Evolutionary conservation across 2,797 vertebrate genomes (phyloP).

Genomic region (Sebastes nivosus): DNA sequence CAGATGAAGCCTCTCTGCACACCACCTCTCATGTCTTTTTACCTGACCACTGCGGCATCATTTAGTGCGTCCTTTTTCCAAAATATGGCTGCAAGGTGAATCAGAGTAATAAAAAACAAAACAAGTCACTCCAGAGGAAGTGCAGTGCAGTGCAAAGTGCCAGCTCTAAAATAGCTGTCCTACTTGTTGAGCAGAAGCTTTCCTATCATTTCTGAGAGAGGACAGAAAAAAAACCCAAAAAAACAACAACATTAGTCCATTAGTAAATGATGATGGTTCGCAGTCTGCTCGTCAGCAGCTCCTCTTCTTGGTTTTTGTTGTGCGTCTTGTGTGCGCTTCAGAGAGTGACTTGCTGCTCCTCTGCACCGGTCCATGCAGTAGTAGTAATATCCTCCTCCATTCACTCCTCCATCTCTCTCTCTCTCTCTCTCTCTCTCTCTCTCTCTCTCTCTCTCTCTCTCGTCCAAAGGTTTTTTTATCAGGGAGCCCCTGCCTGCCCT

Average conservation of each 20-base stretch:
- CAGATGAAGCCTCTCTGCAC: constrained; percentile 1
- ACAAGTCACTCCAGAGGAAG: constrained; percentile 43
- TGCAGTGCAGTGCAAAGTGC: constrained; percentile 46
- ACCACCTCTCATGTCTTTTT: constrained; percentile 40
- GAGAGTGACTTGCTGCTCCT: constrained; percentile 65
- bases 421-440: constrained; percentile 31
- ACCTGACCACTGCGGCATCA: constrained; percentile 68
- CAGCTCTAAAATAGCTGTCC: constrained; percentile 23
- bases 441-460: constrained; percentile 20
- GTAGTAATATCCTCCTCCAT: constrained; percentile 74
- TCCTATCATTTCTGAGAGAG: constrained; percentile 21
- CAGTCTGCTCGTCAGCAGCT: constrained; percentile 50
- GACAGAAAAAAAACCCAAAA: neutral
- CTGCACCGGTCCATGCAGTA: constrained; percentile 72
- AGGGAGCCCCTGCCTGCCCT: constrained; percentile 74
- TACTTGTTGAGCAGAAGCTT: constrained; percentile 37
- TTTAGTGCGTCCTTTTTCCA: constrained; percentile 59
- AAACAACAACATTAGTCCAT: constrained; percentile 21
- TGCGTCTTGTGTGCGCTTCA: constrained; percentile 59
- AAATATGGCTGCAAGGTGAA: constrained; percentile 66
- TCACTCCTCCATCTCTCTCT: constrained; percentile 62
- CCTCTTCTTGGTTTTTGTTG: constrained; percentile 62
- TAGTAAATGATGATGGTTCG: constrained; percentile 49
- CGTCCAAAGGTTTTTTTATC: constrained; percentile 71
- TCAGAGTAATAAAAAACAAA: constrained; percentile 4